Conservation (phyloP, 2,888 invertebrate species). For the Megastigmus dorsalis region DNA sequence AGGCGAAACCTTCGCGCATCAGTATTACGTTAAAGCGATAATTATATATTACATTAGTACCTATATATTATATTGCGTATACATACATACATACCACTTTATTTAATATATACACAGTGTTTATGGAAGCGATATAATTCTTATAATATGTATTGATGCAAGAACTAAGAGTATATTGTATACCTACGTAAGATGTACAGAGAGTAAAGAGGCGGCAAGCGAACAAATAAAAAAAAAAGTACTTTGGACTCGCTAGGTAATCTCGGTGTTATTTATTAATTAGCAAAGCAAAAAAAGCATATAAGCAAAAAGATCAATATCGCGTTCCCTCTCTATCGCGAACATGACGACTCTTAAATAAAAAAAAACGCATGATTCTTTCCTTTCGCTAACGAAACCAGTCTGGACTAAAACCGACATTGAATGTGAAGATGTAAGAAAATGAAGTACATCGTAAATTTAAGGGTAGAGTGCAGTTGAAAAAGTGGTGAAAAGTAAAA, state of each 20-base stretch:
- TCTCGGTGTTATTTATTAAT: conserved; percentile 55
- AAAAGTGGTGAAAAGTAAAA: no score
- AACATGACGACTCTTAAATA: conserved; percentile 23
- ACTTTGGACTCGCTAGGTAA: conserved; percentile 54
- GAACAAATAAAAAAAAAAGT: conserved; percentile 31
- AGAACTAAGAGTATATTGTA: conserved; percentile 56
- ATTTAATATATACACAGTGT: conserved; percentile 64
- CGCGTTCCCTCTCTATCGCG: conserved; percentile 42
- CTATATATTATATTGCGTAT: conserved; percentile 67
- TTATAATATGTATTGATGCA: conserved; percentile 59
- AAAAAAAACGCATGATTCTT: conserved; percentile 25
- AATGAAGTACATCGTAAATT: no score
- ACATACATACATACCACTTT: conserved; percentile 63
- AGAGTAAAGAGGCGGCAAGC: conserved; percentile 30
- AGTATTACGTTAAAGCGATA: conserved; percentile 70
- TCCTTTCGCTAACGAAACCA: conserved; percentile 32
- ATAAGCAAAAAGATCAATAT: conserved; percentile 42
- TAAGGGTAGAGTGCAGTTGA: no score
- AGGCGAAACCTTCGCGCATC: conserved; percentile 64
- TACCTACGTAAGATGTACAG: conserved; percentile 53
- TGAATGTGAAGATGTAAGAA: conserved; percentile 42
- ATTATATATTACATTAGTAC: conserved; percentile 66
- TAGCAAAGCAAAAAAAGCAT: conserved; percentile 43
- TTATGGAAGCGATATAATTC: conserved; percentile 53
- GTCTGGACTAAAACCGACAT: conserved; percentile 25